Percentiles rank a stretch among this genome's conserved stretches.
These are phyloP conservation scores for Maconellicoccus hirsutus DNA, from an alignment of 1,140 invertebrate species.

Conservation along the genomic window DNA sequence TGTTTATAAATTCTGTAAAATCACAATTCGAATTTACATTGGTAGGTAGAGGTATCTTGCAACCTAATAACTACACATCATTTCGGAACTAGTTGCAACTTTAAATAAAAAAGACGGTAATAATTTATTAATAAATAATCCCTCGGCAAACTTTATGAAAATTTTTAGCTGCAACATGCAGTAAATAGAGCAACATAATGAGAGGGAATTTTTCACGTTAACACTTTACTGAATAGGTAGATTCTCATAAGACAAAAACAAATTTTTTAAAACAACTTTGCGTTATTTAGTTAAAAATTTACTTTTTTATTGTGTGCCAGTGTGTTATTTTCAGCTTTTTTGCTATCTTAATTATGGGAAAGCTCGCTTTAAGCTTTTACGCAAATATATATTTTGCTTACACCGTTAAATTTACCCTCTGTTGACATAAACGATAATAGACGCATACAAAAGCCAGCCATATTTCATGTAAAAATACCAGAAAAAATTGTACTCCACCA, in stretches of 20 bases:
- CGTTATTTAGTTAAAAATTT: not conserved
- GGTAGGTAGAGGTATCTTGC: no score
- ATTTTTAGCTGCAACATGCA: no score
- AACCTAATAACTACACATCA: no score
- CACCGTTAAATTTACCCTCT: constrained; percentile 5
- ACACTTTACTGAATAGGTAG: no score
- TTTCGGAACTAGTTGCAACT: no score
- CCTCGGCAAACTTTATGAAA: not conserved
- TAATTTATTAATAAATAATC: not conserved
- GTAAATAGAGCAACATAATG: no score
- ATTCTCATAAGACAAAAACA: not conserved
- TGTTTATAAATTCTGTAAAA: no score
- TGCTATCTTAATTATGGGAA: constrained; percentile 16
- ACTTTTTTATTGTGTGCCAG: not conserved
- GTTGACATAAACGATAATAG: constrained; percentile 21
- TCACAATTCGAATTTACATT: no score
- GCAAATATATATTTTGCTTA: constrained; percentile 17
- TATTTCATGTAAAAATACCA: constrained; percentile 5
- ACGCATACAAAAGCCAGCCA: constrained; percentile 11
- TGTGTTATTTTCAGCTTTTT: constrained; percentile 7
- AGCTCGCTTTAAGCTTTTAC: constrained; percentile 11
- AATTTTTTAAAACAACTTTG: not conserved
- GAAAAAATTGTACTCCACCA: not conserved
- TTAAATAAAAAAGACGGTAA: no score
- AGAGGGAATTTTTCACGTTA: no score